Base-by-base conservation (phyloP, 2,888 invertebrate genomes). In the Acanthacorydalis orientalis region DNA sequence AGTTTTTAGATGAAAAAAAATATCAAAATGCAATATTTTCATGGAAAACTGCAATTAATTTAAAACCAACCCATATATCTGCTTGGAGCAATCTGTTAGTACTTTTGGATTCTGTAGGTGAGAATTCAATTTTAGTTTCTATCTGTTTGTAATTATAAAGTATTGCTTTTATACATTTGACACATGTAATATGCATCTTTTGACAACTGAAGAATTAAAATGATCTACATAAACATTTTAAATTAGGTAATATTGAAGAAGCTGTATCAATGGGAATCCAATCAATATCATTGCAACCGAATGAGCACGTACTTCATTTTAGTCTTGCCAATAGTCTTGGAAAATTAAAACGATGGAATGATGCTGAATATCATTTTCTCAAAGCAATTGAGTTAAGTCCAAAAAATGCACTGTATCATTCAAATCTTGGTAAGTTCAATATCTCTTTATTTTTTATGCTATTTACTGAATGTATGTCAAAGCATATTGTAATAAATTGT, bases 31-130 rank as follows among this genome's bases (percentile, higher is more conserved):
- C 97, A 0, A 66, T 87, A 53, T 70, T 74, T 47, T 78, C 82
- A 44, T 97, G 92, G 92, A 73, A 77, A 55, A 79, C 81, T 61
- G 87, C 95, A 1, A 86, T 88, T 1, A 63, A 70, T 47, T 71
- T 83, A 48, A 83, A 84, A 59, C 80, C 85, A 0, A 76, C 74
- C 1, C 92, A 95, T 62, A 72, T 77, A 7, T 78, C 84, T 53
- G 88, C 95, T 0, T 96, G 96, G 96, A 87, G 84, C 42, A 97
- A 96, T 61, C 77, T 88, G 59, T 70, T 95, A 45, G 83, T 93
- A 7, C 73, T 93, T 56, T 65, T 88, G 49, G 90, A 91, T 60
- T 81, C 81, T 68, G 63, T 60, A 53, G 55, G 49, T 48, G 9
- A 14, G 12, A 43, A 34, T 37, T 23, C n/a, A n/a, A n/a, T n/a